Conservation (phyloP, 2,797 vertebrate species). For the Carcharodon carcharias region DNA sequence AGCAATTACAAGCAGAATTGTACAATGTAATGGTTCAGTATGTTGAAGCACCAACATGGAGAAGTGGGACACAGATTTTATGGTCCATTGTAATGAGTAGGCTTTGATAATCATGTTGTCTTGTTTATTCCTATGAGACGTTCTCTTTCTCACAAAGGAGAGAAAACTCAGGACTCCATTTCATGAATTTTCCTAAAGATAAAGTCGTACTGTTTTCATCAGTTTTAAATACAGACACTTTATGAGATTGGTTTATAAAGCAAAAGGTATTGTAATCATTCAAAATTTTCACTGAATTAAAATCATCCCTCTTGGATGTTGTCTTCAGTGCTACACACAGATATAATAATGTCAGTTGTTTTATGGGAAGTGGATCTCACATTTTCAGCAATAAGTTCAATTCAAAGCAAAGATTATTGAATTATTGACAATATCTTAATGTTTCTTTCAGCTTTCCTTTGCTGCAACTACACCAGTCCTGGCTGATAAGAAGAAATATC, state of each 20-base stretch:
- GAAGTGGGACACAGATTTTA: neutral
- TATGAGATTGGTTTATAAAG: neutral
- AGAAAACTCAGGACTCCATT: neutral
- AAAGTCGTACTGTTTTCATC: neutral
- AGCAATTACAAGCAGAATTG: neutral
- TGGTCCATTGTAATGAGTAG: neutral
- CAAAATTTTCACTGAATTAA: neutral
- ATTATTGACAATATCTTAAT: neutral
- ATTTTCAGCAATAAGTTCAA: neutral
- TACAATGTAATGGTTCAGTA: neutral
- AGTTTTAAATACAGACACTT: neutral
- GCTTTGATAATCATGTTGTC: neutral
- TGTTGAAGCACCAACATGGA: neutral
- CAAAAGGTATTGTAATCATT: neutral
- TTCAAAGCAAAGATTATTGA: neutral
- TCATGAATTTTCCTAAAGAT: neutral
- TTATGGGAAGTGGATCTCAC: neutral
- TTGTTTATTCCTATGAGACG: neutral
- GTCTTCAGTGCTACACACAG: neutral
- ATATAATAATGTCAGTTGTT: neutral
- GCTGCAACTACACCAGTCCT: conserved; percentile 93
- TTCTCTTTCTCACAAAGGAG: neutral
- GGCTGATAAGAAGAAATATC: conserved; percentile 98
- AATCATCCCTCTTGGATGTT: neutral
- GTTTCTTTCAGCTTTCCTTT: conserved; percentile 79